Evolutionary conservation across 2,888 invertebrate species (phyloP).

Genomic region (Luperina nickerlii): DNA sequence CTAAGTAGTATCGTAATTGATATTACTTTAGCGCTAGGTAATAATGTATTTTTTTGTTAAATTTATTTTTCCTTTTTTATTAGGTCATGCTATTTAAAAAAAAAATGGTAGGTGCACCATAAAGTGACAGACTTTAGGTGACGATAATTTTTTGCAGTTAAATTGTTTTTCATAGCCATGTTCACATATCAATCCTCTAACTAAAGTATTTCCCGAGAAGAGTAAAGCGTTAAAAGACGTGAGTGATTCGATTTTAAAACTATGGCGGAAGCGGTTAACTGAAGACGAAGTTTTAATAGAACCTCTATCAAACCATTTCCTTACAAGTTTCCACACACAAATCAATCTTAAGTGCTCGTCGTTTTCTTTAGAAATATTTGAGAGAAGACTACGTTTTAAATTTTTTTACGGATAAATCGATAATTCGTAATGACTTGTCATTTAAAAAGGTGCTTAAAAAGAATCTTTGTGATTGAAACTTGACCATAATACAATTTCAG

Average conservation of each 20-base stretch:
- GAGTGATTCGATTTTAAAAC: constrained; percentile 50
- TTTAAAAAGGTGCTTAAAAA: not conserved
- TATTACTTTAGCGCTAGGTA: not conserved
- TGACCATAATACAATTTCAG: not conserved
- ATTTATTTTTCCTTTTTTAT: not conserved
- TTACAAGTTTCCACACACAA: constrained; percentile 40
- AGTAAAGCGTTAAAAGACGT: constrained; percentile 29
- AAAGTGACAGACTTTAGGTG: not conserved
- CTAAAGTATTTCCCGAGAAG: constrained; percentile 5
- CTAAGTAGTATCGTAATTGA: not conserved
- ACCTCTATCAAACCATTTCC: constrained; percentile 43
- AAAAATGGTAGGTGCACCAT: not conserved
- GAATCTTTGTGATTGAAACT: too few relatives aligned
- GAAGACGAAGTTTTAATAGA: constrained; percentile 49
- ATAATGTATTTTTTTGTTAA: not conserved
- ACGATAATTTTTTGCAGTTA: not conserved
- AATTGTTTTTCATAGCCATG: not conserved
- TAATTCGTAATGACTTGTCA: not conserved
- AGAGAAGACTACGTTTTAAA: not conserved
- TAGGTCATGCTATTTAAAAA: not conserved
- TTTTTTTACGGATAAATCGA: rapidly evolving
- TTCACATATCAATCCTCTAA: not conserved
- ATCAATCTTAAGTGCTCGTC: constrained; percentile 37
- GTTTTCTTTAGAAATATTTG: constrained; percentile 13
- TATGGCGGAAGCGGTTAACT: constrained; percentile 31